A percentile compares a stretch with the other conserved stretches of the same genome.
Evolutionary conservation across 2,888 invertebrate genomes (phyloP).

Genomic region (Elysia crispata): DNA sequence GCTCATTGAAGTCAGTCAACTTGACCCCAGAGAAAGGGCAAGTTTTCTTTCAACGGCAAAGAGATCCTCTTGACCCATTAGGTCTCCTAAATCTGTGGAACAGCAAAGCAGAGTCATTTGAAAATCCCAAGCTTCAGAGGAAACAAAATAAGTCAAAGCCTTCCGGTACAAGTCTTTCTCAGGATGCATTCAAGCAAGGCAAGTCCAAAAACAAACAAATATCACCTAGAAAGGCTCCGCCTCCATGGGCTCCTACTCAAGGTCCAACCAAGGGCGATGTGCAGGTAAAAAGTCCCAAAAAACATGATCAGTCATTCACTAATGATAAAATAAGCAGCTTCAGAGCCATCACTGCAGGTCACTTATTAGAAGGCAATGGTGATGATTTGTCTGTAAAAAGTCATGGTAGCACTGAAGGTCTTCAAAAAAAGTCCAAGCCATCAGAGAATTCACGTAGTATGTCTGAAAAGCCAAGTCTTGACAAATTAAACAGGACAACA

Average conservation of each 20-base stretch:
- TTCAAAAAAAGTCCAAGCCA: no score
- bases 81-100: conserved; percentile 25
- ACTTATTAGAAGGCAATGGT: no score
- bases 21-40: background rate
- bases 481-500: no score
- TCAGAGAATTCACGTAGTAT: no score
- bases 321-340: no score
- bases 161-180: background rate
- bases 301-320: no score
- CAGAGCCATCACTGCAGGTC: no score
- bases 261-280: background rate
- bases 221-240: background rate
- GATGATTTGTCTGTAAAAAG: no score
- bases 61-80: conserved; percentile 40
- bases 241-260: background rate
- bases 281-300: background rate
- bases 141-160: background rate
- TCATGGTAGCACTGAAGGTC: no score
- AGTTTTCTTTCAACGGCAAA: background rate
- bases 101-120: background rate
- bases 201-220: no score
- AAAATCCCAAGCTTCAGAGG: conserved; percentile 23
- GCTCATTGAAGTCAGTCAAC: background rate
- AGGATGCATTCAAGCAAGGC: no score
- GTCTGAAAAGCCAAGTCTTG: no score